These are phyloP conservation scores for Hypselothyrea guttata DNA, from an alignment of 2,888 invertebrate genomes.

Conservation along the genomic window DNA sequence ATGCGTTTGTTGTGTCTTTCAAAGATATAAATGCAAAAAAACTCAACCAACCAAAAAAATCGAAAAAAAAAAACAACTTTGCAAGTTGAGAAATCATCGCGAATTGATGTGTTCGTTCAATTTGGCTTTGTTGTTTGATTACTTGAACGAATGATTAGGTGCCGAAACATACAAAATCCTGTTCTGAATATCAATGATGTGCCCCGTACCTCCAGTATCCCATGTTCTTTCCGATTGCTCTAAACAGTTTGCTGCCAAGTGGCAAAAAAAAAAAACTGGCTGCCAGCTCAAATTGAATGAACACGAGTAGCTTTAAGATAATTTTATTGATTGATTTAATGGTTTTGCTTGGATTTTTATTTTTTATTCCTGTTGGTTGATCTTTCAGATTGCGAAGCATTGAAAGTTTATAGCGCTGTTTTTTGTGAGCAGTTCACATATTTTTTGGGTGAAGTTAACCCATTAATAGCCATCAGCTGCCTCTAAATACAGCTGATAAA, in stretches of 20 bases:
- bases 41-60: too few relatives aligned
- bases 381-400: slow-evolving; percentile 29
- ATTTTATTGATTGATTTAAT: slow-evolving; percentile 59
- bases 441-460: not conserved
- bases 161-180: slow-evolving; percentile 48
- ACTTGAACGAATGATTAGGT: slow-evolving; percentile 59
- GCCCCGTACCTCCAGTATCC: not conserved
- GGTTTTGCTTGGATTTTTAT: slow-evolving; percentile 27
- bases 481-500: too few relatives aligned
- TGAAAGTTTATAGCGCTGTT: not conserved
- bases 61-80: not conserved
- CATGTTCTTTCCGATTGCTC: too few relatives aligned
- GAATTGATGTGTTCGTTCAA: slow-evolving; percentile 58
- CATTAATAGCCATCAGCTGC: too few relatives aligned
- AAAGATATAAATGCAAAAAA: too few relatives aligned
- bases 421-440: not conserved
- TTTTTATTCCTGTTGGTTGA: slow-evolving; percentile 21
- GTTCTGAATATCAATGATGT: slow-evolving; percentile 52
- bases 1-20: slow-evolving; percentile 61
- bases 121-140: slow-evolving; percentile 64
- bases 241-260: too few relatives aligned
- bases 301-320: slow-evolving; percentile 44
- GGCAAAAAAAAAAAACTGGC: not conserved
- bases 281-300: slow-evolving; percentile 47
- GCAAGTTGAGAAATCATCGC: slow-evolving; percentile 55